Percentiles rank a stretch among this genome's conserved stretches.
These are phyloP conservation scores for Pampusana beccarii DNA, from an alignment of 2,113 vertebrate species.

Conservation along the genomic window DNA sequence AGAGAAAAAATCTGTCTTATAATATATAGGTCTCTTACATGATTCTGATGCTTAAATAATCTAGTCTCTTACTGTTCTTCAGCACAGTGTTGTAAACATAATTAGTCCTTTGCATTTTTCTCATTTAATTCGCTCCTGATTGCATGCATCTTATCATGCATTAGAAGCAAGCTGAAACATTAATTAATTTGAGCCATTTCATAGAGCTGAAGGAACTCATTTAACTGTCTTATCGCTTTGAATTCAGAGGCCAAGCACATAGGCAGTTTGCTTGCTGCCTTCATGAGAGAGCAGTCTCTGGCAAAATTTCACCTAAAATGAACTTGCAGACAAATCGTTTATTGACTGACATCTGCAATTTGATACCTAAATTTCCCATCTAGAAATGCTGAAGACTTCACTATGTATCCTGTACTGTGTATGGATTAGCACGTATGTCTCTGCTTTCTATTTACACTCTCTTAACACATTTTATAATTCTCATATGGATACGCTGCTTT, in stretches of 20 bases:
- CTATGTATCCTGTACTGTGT: not conserved
- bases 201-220: not conserved
- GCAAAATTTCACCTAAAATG: not conserved
- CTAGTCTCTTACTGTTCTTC: not conserved
- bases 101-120: not conserved
- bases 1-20: not conserved
- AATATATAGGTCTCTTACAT: not conserved
- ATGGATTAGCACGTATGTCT: not conserved
- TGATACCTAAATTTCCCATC: not conserved
- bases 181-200: conserved; percentile 50
- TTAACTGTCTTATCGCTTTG: not conserved
- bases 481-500: not conserved
- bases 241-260: not conserved
- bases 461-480: not conserved
- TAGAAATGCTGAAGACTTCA: not conserved
- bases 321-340: not conserved
- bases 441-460: not conserved
- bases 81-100: not conserved
- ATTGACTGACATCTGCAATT: not conserved
- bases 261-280: not conserved
- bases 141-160: not conserved
- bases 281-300: not conserved
- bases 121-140: conserved; percentile 8
- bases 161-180: conserved; percentile 1
- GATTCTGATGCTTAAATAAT: not conserved